Percentiles rank a stretch among this genome's conserved stretches.
Evolutionary conservation across 2,113 vertebrate species (phyloP).

Genomic region (Penelope pileata): DNA sequence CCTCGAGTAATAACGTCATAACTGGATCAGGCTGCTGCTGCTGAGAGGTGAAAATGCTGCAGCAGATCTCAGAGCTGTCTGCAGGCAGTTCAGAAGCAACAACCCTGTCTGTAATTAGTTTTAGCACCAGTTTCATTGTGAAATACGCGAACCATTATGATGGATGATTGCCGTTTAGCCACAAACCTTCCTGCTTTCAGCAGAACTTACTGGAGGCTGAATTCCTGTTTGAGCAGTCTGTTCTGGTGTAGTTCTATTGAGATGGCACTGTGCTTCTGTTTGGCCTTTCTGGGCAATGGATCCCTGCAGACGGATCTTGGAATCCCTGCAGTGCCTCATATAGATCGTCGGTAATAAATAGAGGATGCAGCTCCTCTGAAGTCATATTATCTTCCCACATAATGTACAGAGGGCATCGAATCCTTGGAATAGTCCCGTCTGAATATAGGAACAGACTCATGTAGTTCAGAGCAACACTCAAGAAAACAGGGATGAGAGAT

Average conservation of each 20-base stretch:
- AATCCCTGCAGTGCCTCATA: not conserved
- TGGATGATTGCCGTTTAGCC: not conserved
- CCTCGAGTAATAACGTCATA: not conserved
- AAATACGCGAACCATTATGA: rapidly evolving
- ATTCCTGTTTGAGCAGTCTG: not conserved
- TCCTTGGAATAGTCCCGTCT: not conserved
- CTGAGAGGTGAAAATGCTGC: not conserved
- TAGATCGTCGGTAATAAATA: not conserved
- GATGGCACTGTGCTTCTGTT: not conserved
- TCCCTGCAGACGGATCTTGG: not conserved
- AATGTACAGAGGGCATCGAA: not conserved
- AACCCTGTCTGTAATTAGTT: not conserved
- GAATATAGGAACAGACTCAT: not conserved
- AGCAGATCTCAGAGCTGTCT: not conserved
- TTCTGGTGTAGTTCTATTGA: not conserved
- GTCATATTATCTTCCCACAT: not conserved
- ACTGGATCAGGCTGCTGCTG: not conserved
- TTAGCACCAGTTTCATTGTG: not conserved
- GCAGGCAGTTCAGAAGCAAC: not conserved
- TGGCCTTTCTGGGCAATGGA: not conserved
- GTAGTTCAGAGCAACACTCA: not conserved
- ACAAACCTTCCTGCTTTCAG: not conserved
- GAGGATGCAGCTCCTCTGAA: not conserved
- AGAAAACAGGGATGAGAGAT: not conserved
- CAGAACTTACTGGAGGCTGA: not conserved